Conservation (phyloP, 2,113 vertebrate species). For the Apteryx owenii region DNA sequence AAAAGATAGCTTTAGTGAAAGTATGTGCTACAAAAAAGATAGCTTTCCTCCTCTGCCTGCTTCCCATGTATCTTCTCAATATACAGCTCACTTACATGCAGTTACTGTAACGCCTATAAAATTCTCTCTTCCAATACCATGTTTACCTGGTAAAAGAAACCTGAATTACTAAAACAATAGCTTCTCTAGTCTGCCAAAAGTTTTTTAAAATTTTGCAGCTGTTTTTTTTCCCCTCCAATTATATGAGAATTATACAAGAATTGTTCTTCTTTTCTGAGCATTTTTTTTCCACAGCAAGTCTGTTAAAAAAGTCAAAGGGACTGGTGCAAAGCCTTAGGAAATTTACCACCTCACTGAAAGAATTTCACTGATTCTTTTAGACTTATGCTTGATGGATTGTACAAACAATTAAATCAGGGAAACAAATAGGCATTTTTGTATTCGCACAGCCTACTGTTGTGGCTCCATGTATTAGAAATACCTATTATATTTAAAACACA, state of each 20-base stretch:
- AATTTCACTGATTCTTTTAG: background rate
- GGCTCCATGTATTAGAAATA: background rate
- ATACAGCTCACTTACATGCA: background rate
- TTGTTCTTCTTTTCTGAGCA: background rate
- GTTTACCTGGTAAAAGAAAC: background rate
- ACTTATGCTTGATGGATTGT: background rate
- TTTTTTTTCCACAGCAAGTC: fast-evolving
- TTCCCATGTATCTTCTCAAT: background rate
- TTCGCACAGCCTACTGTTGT: background rate
- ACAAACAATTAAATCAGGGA: background rate
- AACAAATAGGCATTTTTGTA: background rate
- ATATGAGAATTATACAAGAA: background rate
- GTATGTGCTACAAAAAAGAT: background rate
- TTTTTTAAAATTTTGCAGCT: background rate
- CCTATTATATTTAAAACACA: background rate
- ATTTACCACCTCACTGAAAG: background rate
- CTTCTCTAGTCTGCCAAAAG: background rate
- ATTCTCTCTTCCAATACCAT: background rate
- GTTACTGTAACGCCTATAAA: background rate
- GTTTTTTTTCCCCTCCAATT: background rate
- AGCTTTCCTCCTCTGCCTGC: background rate
- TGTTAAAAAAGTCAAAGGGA: background rate
- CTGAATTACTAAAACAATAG: background rate
- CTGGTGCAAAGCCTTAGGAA: background rate
- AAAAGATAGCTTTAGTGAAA: background rate